Percentiles rank a stretch among this genome's conserved stretches.
phyloP scores from a whole-genome alignment of 2,797 vertebrate genomes.

The Falco peregrinus region DNA sequence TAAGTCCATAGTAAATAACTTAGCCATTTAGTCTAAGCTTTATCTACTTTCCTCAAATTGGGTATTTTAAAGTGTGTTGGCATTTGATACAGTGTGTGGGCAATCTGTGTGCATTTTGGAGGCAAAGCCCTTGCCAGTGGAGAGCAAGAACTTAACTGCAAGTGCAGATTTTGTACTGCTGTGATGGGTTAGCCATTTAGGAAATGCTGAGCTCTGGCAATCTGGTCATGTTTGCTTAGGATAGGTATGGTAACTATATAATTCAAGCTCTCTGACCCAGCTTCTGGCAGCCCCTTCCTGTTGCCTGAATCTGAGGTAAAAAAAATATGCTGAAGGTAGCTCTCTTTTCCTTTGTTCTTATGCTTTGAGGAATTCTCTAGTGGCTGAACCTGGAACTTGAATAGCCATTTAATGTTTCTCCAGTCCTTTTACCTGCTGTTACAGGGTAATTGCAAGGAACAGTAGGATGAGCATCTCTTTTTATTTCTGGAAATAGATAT shows the following conservation, averaged over 20 bases:
- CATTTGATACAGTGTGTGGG: background rate
- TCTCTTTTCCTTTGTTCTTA: background rate
- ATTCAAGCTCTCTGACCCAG: background rate
- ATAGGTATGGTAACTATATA: background rate
- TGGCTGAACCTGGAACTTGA: background rate
- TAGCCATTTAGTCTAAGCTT: background rate
- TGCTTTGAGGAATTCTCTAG: background rate
- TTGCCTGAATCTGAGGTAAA: constrained; percentile 3
- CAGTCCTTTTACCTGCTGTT: background rate
- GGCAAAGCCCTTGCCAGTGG: background rate
- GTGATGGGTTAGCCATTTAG: background rate
- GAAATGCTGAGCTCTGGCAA: background rate
- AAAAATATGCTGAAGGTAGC: background rate
- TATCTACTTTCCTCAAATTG: background rate
- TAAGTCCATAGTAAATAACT: background rate
- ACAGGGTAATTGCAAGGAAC: background rate
- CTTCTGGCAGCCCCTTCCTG: constrained; percentile 6
- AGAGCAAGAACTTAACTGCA: background rate
- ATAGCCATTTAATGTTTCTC: background rate
- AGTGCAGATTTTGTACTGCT: background rate
- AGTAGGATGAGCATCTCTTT: background rate
- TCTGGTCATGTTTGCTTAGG: background rate
- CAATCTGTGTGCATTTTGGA: background rate
- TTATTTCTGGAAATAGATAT: background rate
- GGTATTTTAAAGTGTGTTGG: background rate